Evolutionary conservation across 2,113 vertebrate genomes (phyloP).

Genomic region (Brachyhypopomus occidentalis): DNA sequence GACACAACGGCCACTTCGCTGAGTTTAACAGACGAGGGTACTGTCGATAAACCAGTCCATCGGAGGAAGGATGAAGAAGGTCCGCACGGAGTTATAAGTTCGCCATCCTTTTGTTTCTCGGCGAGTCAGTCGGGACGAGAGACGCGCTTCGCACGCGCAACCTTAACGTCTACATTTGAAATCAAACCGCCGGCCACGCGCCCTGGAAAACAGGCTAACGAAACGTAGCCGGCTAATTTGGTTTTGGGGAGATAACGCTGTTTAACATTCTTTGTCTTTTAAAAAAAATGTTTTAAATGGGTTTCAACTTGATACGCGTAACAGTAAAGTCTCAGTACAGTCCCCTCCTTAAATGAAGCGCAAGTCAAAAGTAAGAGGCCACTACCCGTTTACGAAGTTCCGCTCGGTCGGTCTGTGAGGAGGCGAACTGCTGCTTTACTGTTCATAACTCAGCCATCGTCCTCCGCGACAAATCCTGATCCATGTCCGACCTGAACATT

Average conservation of each 20-base stretch:
- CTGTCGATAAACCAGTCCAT: background rate
- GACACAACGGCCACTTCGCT: background rate
- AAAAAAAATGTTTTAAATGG: background rate
- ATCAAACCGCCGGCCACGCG: background rate
- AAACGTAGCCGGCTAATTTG: background rate
- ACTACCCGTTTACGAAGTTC: background rate
- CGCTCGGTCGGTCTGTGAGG: background rate
- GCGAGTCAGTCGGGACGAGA: background rate
- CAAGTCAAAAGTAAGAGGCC: background rate
- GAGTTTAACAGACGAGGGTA: background rate
- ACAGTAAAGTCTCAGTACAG: background rate
- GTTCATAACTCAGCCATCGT: slow-evolving; percentile 18
- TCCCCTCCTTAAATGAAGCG: background rate
- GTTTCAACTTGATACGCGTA: background rate
- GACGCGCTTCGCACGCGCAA: background rate
- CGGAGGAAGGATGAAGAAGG: background rate
- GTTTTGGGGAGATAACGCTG: background rate
- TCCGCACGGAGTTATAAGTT: background rate
- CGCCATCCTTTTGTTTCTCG: background rate
- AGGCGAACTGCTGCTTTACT: background rate
- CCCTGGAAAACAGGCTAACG: background rate
- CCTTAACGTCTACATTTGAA: background rate
- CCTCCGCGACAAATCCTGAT: background rate
- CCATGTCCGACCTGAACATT: background rate
- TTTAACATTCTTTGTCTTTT: too few relatives aligned